These are phyloP conservation scores for Pteropus rufus DNA, from an alignment of 2,797 vertebrate genomes.

Conservation along the genomic window DNA sequence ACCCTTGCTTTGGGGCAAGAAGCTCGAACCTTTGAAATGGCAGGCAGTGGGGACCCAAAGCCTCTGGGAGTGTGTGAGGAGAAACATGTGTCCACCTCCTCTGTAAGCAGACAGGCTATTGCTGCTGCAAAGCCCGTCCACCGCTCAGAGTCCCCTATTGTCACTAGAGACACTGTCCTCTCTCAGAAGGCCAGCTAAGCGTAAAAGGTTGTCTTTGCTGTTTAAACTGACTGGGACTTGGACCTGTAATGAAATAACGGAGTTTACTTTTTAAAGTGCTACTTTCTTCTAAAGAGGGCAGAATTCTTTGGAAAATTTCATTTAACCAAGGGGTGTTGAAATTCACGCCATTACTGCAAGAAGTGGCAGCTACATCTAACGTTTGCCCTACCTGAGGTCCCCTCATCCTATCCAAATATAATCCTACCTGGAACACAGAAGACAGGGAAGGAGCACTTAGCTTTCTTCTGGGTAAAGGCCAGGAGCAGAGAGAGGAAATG, in stretches of 20 bases:
- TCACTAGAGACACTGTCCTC: neutral
- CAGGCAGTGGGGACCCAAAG: neutral
- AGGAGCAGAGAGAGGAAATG: neutral
- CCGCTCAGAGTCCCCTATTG: neutral
- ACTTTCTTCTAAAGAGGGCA: neutral
- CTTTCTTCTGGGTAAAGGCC: neutral
- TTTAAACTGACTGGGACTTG: neutral
- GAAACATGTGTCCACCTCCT: neutral
- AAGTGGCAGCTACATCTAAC: rapidly evolving
- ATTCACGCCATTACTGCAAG: rapidly evolving
- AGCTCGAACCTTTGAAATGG: neutral
- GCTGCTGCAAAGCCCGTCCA: neutral
- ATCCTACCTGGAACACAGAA: neutral
- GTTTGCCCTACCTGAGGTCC: rapidly evolving
- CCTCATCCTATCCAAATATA: rapidly evolving
- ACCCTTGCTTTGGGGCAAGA: neutral
- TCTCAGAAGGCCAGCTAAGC: neutral
- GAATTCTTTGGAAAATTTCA: neutral
- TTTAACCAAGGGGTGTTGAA: neutral
- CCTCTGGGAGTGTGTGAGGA: neutral
- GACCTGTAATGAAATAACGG: neutral
- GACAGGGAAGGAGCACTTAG: too few species aligned
- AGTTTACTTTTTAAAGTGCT: neutral
- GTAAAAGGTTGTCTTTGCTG: neutral
- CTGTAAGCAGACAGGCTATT: neutral